A percentile compares a stretch with the other conserved stretches of the same genome.
These are phyloP conservation scores for Germaria angustata DNA, from an alignment of 2,888 invertebrate genomes.

Conservation along the genomic window DNA sequence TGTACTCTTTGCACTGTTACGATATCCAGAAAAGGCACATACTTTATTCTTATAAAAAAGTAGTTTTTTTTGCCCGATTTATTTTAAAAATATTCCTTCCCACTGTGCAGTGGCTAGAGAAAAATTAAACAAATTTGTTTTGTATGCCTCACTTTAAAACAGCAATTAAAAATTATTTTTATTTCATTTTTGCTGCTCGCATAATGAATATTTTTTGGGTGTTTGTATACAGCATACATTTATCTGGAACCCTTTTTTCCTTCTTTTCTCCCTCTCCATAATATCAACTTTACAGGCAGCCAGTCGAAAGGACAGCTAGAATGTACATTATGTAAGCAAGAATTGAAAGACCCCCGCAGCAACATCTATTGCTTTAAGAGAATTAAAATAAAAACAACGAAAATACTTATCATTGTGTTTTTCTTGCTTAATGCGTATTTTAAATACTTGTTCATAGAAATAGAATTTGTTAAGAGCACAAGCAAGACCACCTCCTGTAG, in stretches of 20 bases:
- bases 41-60: no score
- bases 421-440: slow-evolving; percentile 1
- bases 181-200: slow-evolving; percentile 2
- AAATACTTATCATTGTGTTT: slow-evolving; percentile 6
- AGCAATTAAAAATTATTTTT: slow-evolving; percentile 62
- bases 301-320: neutral
- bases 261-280: neutral
- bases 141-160: slow-evolving; percentile 40
- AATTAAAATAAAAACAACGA: neutral
- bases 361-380: slow-evolving; percentile 1
- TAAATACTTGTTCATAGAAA: slow-evolving; percentile 3
- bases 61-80: no score
- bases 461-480: neutral
- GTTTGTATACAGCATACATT: neutral
- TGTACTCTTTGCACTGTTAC: no score
- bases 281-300: neutral
- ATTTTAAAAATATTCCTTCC: no score
- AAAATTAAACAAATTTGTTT: slow-evolving; percentile 59
- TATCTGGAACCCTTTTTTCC: neutral
- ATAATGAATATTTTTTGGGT: neutral
- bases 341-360: slow-evolving; percentile 20
- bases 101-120: slow-evolving; percentile 25
- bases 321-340: neutral
- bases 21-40: no score
- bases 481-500: slow-evolving; percentile 31